Evolutionary conservation across 2,113 vertebrate species (phyloP).

Genomic region (Ia io): DNA sequence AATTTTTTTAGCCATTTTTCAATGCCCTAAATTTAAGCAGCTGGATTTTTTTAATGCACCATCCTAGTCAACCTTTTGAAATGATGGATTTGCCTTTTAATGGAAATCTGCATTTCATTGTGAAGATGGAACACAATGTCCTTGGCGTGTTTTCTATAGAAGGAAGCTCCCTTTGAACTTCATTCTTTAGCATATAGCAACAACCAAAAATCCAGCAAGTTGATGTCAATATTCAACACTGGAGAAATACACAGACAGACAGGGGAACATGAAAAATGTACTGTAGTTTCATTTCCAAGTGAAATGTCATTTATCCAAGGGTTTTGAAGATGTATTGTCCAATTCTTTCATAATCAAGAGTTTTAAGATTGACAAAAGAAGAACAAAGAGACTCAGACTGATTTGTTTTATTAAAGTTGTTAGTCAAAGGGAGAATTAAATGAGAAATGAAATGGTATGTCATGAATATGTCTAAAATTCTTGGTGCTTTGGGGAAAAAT

Average conservation of each 20-base stretch:
- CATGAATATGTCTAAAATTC: conserved; percentile 19
- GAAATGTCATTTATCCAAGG: neutral
- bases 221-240: conserved; percentile 32
- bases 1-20: conserved; percentile 55
- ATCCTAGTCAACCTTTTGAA: conserved; percentile 70
- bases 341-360: conserved; percentile 49
- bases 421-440: conserved; percentile 40
- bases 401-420: conserved; percentile 49
- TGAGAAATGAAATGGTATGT: neutral
- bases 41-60: conserved; percentile 62
- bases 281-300: neutral
- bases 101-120: conserved; percentile 76
- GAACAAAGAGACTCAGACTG: neutral
- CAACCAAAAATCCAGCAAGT: conserved; percentile 23
- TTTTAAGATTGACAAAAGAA: conserved; percentile 39
- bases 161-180: conserved; percentile 34
- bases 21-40: conserved; percentile 72
- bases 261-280: neutral
- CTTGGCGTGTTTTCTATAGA: conserved; percentile 70
- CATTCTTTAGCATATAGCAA: conserved; percentile 57
- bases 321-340: conserved; percentile 29
- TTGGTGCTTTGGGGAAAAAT: conserved; percentile 1
- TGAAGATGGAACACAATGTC: conserved; percentile 74
- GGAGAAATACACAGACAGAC: neutral
- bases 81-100: conserved; percentile 73